Evolutionary conservation across 2,797 vertebrate species (phyloP).

Genomic region (Oreonectes daqikongensis): DNA sequence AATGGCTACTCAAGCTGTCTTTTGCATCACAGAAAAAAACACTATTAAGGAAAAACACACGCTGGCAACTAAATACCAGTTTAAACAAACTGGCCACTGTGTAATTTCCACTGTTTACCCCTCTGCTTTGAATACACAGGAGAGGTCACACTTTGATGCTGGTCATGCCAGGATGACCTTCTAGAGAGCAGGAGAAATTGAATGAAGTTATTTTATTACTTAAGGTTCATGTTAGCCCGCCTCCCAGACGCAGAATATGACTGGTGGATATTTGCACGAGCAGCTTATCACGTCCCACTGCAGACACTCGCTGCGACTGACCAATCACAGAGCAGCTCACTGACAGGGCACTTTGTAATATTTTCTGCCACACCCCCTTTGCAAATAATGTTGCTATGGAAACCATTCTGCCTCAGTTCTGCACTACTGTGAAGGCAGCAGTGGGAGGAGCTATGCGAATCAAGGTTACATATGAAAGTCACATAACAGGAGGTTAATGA

Average conservation of each 20-base stretch:
- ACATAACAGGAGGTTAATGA: constrained; percentile 4
- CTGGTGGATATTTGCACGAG: constrained; percentile 50
- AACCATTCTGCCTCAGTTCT: constrained; percentile 58
- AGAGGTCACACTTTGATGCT: not conserved
- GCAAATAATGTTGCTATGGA: constrained; percentile 63
- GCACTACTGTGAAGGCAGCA: constrained; percentile 55
- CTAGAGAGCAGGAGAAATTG: constrained; percentile 43
- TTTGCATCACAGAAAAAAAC: constrained; percentile 13
- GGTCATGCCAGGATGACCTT: not conserved
- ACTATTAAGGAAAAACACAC: constrained; percentile 17
- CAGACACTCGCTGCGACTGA: constrained; percentile 67
- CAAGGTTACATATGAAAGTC: constrained; percentile 48
- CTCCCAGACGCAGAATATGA: constrained; percentile 40
- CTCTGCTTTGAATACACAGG: not conserved
- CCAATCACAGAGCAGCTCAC: constrained; percentile 65
- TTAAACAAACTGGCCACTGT: not conserved
- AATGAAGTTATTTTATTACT: constrained; percentile 50
- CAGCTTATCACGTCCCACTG: constrained; percentile 75
- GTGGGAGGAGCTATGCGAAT: constrained; percentile 51
- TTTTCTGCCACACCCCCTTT: constrained; percentile 45
- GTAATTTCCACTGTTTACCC: not conserved
- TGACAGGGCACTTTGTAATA: constrained; percentile 56
- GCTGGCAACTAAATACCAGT: not conserved
- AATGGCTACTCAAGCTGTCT: not conserved
- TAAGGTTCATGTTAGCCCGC: constrained; percentile 48